These are phyloP conservation scores for Spinus olivaceus DNA, from an alignment of 2,797 vertebrate species.

Conservation along the genomic window DNA sequence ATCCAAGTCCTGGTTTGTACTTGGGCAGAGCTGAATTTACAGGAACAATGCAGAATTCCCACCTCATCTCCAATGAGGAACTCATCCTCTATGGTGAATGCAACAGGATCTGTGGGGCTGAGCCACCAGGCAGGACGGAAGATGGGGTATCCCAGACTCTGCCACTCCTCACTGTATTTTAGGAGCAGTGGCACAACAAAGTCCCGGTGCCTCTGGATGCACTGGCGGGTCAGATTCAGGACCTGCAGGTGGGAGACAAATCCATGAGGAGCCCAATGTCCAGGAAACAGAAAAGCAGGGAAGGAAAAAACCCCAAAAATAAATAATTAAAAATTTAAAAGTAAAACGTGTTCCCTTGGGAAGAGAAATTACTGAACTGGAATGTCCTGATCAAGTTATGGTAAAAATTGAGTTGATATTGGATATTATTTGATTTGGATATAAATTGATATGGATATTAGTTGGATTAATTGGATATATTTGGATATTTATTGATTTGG, in stretches of 20 bases:
- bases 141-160: slow-evolving; percentile 77
- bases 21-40: neutral
- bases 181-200: slow-evolving; percentile 82
- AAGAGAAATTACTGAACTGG: neutral
- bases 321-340: rapidly evolving
- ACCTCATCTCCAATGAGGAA: slow-evolving; percentile 93
- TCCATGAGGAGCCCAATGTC: too few species aligned
- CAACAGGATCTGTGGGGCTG: slow-evolving; percentile 80
- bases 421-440: neutral
- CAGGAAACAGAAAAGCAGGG: neutral
- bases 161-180: slow-evolving; percentile 84
- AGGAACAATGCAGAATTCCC: neutral
- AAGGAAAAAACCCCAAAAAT: neutral
- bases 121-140: slow-evolving; percentile 91
- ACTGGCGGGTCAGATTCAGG: slow-evolving; percentile 82
- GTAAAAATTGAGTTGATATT: too few species aligned
- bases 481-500: neutral
- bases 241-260: slow-evolving; percentile 64
- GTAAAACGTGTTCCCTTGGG: neutral
- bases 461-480: neutral
- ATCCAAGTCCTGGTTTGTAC: too few species aligned
- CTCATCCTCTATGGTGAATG: slow-evolving; percentile 86
- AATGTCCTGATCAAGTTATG: neutral
- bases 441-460: neutral
- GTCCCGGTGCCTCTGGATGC: slow-evolving; percentile 80